Conservation (phyloP, 2,888 invertebrate genomes). For the Melangyna quadrimaculata region DNA sequence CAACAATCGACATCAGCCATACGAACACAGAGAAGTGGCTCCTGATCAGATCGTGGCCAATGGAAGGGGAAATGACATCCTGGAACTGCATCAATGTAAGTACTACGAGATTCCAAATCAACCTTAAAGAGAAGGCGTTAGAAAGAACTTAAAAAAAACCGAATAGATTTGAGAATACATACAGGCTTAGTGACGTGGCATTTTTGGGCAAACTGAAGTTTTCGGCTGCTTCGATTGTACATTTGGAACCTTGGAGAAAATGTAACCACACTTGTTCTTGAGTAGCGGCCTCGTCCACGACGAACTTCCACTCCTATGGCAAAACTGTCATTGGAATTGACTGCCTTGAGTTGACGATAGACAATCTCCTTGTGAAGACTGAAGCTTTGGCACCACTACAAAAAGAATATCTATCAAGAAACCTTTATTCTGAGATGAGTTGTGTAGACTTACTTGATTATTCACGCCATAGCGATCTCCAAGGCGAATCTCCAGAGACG, state of each 20-base stretch:
- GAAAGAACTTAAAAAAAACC: not conserved
- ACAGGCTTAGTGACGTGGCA: slow-evolving; percentile 89
- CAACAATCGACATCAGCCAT: slow-evolving; percentile 87
- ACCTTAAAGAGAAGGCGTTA: slow-evolving; percentile 72
- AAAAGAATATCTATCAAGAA: not conserved
- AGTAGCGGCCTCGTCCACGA: slow-evolving; percentile 93
- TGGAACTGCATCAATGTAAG: slow-evolving; percentile 88
- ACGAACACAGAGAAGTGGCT: slow-evolving; percentile 93
- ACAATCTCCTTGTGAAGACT: slow-evolving; percentile 90
- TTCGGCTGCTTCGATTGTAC: slow-evolving; percentile 91
- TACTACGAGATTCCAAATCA: slow-evolving; percentile 71
- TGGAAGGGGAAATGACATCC: slow-evolving; percentile 97
- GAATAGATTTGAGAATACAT: slow-evolving; percentile 76
- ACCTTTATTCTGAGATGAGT: not conserved
- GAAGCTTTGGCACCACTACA: slow-evolving; percentile 93
- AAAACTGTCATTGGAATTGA: slow-evolving; percentile 81
- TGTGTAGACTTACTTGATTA: slow-evolving; percentile 81
- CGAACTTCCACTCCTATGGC: slow-evolving; percentile 94
- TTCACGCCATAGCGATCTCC: slow-evolving; percentile 85
- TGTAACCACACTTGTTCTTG: slow-evolving; percentile 94
- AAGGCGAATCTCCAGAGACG: slow-evolving; percentile 89
- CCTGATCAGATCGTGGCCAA: slow-evolving; percentile 96
- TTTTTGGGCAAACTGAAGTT: slow-evolving; percentile 93
- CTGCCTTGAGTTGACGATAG: slow-evolving; percentile 84
- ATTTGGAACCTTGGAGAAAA: slow-evolving; percentile 96